A percentile compares a stretch with the other conserved stretches of the same genome.
Evolutionary conservation across 2,888 invertebrate species (phyloP).

Genomic region (Tipula vernalis): DNA sequence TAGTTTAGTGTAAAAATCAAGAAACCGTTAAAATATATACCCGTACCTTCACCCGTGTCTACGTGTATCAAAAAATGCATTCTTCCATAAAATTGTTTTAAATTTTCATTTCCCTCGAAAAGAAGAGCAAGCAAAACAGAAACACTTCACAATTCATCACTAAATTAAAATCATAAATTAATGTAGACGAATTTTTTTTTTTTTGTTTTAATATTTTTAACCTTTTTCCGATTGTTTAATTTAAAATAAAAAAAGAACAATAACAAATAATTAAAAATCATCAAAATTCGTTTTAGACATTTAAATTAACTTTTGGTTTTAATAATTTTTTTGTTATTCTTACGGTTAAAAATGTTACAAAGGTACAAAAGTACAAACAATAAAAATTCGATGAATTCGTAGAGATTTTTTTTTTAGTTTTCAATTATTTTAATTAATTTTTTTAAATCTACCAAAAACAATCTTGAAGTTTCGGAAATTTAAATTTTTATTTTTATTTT

Average conservation of each 20-base stretch:
- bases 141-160: neutral
- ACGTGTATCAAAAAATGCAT: neutral
- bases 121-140: neutral
- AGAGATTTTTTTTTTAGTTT: neutral
- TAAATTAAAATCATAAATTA: neutral
- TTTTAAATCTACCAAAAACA: neutral
- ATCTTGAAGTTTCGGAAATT: neutral
- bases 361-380: neutral
- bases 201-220: neutral
- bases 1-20: neutral
- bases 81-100: neutral
- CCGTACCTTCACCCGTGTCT: too few species aligned
- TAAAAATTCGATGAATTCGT: neutral
- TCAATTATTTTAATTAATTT: conserved; percentile 1
- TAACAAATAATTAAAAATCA: neutral
- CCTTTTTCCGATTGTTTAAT: neutral
- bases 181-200: neutral
- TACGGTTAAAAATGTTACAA: neutral
- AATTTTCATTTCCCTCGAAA: neutral
- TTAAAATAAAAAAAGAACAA: neutral
- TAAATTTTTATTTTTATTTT: neutral
- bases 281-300: neutral
- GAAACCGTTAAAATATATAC: neutral
- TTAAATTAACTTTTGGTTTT: neutral
- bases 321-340: neutral